Base-by-base conservation (phyloP, 2,888 invertebrate species). In the Oscheius sp. region DNA sequence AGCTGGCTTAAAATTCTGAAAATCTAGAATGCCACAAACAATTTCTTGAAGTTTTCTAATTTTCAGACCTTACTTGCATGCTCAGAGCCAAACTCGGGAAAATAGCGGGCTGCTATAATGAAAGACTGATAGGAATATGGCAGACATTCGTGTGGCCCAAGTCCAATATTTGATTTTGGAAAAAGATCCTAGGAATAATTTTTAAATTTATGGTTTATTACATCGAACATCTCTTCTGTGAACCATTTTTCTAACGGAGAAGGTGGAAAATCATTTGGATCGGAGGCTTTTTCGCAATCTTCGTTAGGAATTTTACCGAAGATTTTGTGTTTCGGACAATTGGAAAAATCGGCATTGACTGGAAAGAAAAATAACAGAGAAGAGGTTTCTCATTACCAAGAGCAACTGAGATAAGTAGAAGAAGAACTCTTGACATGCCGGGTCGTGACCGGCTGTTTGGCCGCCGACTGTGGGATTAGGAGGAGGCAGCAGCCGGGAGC, bases 51-150 rank as follows among this genome's bases (percentile, higher is more conserved):
- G n/a, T 15, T 17, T 10, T n/a, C 12, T 45, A 4, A 33, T 34
- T 34, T 55, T 55, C 52, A 48, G 52, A 66, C 74, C 67, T 82
- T 82, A 48, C 71, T 71, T n/a, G 78, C 74, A 65, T 75, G 71
- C 3, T 74, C 76, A 8, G 77, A 71, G 25, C 83, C 86, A 65
- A 86, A 86, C 17, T 79, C 74, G 1, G 86, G 86, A 46, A 86
- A 86, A 61, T 86, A 86, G 2, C 86, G 64, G 6, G 82, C 77
- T 6, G 86, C 86, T 37, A 86, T 83, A 5, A 81, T 69, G 53
- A 86, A 84, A 3, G 84, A 65, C 45, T 86, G 83, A 64, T 79
- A 86, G 0, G 83, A 84, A 69, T 86, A 86, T 8, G 84, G 84
- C 8, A 82, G 74, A 61, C 84, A 84, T 10, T 69, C 55, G 63